Evolutionary conservation across 2,888 invertebrate genomes (phyloP).

Genomic region (Tachina grossa): DNA sequence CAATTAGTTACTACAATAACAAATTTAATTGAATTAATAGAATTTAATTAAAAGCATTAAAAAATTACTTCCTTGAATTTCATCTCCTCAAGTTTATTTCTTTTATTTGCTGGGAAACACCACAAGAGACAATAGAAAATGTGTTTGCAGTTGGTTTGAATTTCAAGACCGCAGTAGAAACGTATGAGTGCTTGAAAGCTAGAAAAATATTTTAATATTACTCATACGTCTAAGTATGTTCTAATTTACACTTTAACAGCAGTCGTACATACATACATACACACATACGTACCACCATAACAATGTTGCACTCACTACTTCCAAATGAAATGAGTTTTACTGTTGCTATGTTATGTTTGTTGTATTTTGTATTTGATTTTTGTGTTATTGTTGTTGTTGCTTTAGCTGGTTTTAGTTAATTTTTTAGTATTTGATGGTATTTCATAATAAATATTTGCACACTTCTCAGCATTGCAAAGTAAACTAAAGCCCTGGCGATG

Average conservation of each 20-base stretch:
- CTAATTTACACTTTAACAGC: slow-evolving; percentile 34
- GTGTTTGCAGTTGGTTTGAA: background rate
- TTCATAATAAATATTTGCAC: slow-evolving; percentile 62
- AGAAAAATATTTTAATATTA: slow-evolving; percentile 1
- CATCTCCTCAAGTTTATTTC: too few relatives aligned
- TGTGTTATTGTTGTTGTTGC: background rate
- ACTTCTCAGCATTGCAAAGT: slow-evolving; percentile 55
- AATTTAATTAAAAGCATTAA: too few relatives aligned
- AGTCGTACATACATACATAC: background rate
- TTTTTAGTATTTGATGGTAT: slow-evolving; percentile 62
- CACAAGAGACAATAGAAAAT: background rate
- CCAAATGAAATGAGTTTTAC: slow-evolving; percentile 20
- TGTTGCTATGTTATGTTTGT: background rate
- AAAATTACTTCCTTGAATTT: too few relatives aligned
- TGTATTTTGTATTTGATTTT: background rate
- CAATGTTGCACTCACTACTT: slow-evolving; percentile 8
- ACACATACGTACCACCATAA: too few relatives aligned
- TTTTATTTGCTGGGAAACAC: background rate
- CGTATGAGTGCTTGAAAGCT: slow-evolving; percentile 28
- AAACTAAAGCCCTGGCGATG: slow-evolving; percentile 47
- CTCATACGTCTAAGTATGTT: slow-evolving; percentile 30
- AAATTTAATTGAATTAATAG: too few relatives aligned
- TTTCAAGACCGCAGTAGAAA: slow-evolving; percentile 31
- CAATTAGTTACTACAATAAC: too few relatives aligned
- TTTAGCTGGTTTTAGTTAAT: slow-evolving; percentile 56